Conservation (phyloP, 2,888 invertebrate genomes). For the Yponomeuta plumbellus region DNA sequence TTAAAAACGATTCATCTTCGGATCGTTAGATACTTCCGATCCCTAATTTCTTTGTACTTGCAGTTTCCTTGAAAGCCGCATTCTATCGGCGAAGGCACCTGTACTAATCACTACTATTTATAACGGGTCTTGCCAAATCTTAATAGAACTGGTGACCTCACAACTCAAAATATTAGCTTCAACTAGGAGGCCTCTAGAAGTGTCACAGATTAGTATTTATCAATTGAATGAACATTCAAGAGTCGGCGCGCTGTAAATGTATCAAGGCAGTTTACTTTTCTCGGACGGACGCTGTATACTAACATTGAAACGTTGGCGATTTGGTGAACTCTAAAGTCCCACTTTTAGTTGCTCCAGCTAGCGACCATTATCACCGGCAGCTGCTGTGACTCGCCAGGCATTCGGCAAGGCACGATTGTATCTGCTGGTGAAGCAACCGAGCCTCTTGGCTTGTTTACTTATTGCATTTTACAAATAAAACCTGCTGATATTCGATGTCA, state of each 20-base stretch:
- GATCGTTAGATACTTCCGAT: background rate
- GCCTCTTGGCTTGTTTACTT: background rate
- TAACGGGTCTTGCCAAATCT: background rate
- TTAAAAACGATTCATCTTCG: background rate
- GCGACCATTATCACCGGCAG: background rate
- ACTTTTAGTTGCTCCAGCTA: background rate
- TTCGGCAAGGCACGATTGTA: background rate
- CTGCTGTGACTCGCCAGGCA: background rate
- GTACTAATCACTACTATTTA: background rate
- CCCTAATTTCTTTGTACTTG: background rate
- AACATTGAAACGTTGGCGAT: background rate
- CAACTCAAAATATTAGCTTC: background rate
- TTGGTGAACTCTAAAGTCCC: background rate
- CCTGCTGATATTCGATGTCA: too few relatives aligned
- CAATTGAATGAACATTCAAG: background rate
- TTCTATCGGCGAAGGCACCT: background rate
- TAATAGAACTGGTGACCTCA: background rate
- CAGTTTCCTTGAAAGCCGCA: background rate
- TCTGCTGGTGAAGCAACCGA: background rate
- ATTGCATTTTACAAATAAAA: background rate
- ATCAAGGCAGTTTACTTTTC: background rate
- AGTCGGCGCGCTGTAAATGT: background rate
- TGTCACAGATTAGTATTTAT: background rate
- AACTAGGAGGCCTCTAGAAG: background rate
- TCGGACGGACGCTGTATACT: background rate